Evolutionary conservation across 2,888 invertebrate species (phyloP), one percentile per base, ranked within the genome.

Genomic region (Epicampocera succincta): DNA sequence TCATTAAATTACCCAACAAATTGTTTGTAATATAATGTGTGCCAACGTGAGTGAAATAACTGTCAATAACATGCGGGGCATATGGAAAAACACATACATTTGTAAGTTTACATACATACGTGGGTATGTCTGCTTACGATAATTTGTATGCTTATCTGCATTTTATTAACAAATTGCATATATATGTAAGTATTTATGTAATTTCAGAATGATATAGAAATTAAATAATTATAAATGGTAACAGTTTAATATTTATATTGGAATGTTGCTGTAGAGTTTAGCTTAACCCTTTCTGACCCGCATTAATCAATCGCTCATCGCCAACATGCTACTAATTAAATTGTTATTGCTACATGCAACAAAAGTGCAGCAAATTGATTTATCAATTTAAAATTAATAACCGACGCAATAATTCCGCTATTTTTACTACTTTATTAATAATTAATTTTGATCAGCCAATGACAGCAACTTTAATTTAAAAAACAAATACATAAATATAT

Each of bases 301-400:
- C 75, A 80, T 74, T 17, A n/a, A 33, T 12, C 13, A 1, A 1
- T 13, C 42, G n/a, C 21, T n/a, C n/a, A n/a, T n/a, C 15, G 25
- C 52, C 60, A 68, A 68, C 42, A 65, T 63, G 29, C 19, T 15
- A 13, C 25, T 9, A 60, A 9, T 13, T 44, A 19, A 46, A 40
- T 12, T 25, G 46, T 29, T 29, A 11, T 61, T 13, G 12, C 33
- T 17, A 17, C 54, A 15, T 63, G 15, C 44, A 3, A 1, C 15
- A 5, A 29, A n/a, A 66, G 61, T 65, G 46, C 25, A 56, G 12
- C 38, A 61, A 84, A 84, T 84, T 81, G 75, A 84, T 81, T 81
- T 75, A 68, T 76, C 38, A 72, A 61, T 46, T 58, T 38, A 4
- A 33, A 33, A 33, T 33, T 5, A 9, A 33, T 4, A 29, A 3